Conservation (phyloP, 2,113 vertebrate species). For the Upupa epops region DNA sequence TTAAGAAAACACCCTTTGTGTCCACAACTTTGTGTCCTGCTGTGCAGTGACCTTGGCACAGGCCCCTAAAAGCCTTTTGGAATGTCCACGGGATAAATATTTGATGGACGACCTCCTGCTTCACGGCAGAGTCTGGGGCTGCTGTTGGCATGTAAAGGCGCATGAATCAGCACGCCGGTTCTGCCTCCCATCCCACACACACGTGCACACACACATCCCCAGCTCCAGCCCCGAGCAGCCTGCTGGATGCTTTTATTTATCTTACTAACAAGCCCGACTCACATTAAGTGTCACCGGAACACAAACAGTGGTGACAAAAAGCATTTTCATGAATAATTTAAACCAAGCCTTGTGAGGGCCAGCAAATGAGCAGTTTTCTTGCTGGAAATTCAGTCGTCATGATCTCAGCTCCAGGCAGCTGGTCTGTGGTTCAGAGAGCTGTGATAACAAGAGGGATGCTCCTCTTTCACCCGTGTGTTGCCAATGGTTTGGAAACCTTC, state of each 20-base stretch:
- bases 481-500: background rate
- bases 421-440: background rate
- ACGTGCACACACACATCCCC: background rate
- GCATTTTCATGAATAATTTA: conserved; percentile 28
- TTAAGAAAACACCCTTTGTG: background rate
- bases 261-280: background rate
- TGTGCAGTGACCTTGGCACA: background rate
- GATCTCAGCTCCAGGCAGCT: background rate
- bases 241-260: background rate
- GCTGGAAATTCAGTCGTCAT: background rate
- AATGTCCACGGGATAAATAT: conserved; percentile 63
- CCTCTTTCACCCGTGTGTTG: background rate
- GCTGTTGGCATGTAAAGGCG: conserved; percentile 11
- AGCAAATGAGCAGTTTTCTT: background rate
- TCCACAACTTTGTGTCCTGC: background rate
- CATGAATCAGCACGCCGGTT: conserved; percentile 43
- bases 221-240: background rate
- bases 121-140: conserved; percentile 27
- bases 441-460: background rate
- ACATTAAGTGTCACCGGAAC: conserved; percentile 3
- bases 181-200: background rate
- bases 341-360: background rate
- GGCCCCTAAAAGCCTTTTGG: conserved; percentile 44
- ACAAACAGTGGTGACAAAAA: background rate
- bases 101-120: conserved; percentile 72